These are phyloP conservation scores for Ahaetulla prasina DNA, from an alignment of 2,113 vertebrate species.

Conservation along the genomic window DNA sequence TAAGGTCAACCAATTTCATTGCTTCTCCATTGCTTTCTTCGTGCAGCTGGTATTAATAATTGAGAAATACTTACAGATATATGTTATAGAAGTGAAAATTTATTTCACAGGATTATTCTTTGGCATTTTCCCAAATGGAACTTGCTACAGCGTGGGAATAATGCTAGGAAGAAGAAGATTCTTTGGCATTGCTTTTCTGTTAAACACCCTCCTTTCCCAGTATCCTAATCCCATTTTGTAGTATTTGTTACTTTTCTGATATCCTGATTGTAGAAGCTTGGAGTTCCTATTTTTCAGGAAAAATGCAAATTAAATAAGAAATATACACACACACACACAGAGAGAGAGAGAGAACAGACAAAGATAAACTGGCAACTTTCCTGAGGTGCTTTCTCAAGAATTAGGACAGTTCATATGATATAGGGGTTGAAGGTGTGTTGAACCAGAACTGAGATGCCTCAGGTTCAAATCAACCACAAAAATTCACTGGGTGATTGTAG, in stretches of 20 bases:
- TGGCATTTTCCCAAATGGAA: not conserved
- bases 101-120: not conserved
- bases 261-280: not conserved
- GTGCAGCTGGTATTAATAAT: not conserved
- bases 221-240: not conserved
- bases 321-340: no score
- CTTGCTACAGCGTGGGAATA: not conserved
- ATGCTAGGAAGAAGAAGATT: not conserved
- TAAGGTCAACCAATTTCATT: slow-evolving; percentile 62
- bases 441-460: not conserved
- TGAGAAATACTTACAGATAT: slow-evolving; percentile 13
- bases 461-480: not conserved
- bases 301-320: not conserved
- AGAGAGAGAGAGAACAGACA: not conserved
- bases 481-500: not conserved
- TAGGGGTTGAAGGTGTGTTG: not conserved
- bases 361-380: not conserved
- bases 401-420: not conserved
- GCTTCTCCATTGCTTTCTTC: slow-evolving; percentile 8
- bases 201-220: not conserved
- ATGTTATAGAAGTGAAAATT: not conserved
- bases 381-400: not conserved
- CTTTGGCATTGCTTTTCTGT: not conserved
- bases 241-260: not conserved
- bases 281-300: not conserved